A percentile compares a stretch with the other conserved stretches of the same genome.
These are phyloP conservation scores for Anastatus disparis DNA, from an alignment of 1,140 invertebrate genomes.

Conservation along the genomic window DNA sequence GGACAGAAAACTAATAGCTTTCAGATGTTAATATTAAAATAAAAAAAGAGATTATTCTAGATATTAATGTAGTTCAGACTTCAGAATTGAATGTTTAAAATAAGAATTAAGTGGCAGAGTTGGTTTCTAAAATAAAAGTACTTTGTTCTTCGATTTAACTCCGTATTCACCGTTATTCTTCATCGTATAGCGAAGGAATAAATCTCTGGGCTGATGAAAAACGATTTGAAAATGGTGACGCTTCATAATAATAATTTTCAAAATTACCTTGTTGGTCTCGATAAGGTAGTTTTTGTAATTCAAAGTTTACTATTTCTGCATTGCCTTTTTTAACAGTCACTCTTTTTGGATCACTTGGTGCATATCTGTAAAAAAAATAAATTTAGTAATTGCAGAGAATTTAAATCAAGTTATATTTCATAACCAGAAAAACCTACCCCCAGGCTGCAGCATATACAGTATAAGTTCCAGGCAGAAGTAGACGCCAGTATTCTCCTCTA, in stretches of 20 bases:
- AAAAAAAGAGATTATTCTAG: background rate
- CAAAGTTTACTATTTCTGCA: conserved; percentile 66
- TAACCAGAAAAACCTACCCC: conserved; percentile 71
- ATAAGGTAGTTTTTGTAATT: conserved; percentile 53
- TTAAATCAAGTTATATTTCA: background rate
- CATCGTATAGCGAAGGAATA: conserved; percentile 36
- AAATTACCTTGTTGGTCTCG: conserved; percentile 62
- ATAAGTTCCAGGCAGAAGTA: conserved; percentile 85
- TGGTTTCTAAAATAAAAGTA: conserved; percentile 32
- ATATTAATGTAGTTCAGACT: background rate
- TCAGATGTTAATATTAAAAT: background rate
- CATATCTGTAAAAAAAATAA: conserved; percentile 57
- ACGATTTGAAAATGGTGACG: conserved; percentile 51
- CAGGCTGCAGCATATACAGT: conserved; percentile 75
- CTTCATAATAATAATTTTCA: conserved; percentile 54
- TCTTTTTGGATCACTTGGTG: conserved; percentile 56
- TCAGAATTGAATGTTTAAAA: conserved; percentile 9
- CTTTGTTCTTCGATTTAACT: conserved; percentile 26
- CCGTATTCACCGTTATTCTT: conserved; percentile 37
- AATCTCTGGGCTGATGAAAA: conserved; percentile 44
- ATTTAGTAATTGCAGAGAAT: background rate
- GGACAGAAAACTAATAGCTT: too few species aligned
- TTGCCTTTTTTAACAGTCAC: conserved; percentile 60
- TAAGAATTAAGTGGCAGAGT: conserved; percentile 22
- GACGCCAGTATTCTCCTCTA: conserved; percentile 88